Evolutionary conservation across 2,888 invertebrate species (phyloP).

Genomic region (Limnephilus marmoratus): DNA sequence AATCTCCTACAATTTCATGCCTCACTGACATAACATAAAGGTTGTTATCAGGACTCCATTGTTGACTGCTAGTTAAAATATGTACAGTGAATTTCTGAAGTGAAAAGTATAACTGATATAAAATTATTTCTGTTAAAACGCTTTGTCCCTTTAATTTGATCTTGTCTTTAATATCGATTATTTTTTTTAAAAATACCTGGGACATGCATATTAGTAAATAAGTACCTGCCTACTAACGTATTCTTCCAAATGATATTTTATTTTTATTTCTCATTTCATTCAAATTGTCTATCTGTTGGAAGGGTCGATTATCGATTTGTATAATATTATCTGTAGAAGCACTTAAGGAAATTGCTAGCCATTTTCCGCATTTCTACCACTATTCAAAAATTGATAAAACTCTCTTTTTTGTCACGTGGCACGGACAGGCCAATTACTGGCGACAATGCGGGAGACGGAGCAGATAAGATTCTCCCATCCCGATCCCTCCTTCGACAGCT

Average conservation of each 20-base stretch:
- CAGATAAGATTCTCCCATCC: conserved; percentile 59
- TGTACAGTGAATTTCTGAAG: no score
- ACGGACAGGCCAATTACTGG: conserved; percentile 66
- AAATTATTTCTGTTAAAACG: no score
- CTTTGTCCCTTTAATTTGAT: no score
- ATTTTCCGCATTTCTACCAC: conserved; percentile 18
- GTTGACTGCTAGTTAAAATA: no score
- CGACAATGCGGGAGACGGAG: conserved; percentile 63
- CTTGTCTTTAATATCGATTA: no score
- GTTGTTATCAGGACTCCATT: no score
- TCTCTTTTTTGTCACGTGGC: conserved; percentile 57
- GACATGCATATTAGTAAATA: background rate
- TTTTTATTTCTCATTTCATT: background rate
- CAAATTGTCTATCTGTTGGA: background rate
- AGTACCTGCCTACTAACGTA: background rate
- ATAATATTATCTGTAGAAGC: conserved; percentile 26
- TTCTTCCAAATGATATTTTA: background rate
- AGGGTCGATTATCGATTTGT: background rate
- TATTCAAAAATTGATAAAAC: conserved; percentile 50
- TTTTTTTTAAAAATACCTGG: background rate
- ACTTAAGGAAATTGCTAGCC: conserved; percentile 47
- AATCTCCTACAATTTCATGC: no score
- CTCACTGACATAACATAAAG: no score
- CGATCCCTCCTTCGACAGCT: conserved; percentile 11
- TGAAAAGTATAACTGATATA: no score